phyloP scores from a whole-genome alignment of 2,113 vertebrate species.

The Crotalus viridis region DNA sequence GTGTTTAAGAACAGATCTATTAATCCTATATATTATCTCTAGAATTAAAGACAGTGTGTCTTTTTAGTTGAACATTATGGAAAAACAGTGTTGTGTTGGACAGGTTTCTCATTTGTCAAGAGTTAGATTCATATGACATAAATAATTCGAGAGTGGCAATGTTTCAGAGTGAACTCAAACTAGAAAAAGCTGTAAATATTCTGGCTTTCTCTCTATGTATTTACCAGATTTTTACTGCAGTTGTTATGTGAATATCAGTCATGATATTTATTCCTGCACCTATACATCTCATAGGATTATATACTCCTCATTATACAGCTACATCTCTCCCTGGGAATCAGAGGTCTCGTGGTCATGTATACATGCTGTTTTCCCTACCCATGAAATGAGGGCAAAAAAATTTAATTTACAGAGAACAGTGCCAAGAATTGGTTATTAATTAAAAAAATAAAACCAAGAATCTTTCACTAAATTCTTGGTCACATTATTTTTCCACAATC shows the following conservation, averaged over 20 bases:
- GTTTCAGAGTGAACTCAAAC: background rate
- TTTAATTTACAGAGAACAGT: background rate
- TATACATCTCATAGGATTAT: background rate
- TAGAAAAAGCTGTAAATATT: background rate
- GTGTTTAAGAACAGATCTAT: background rate
- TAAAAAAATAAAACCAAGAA: background rate
- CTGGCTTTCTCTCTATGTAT: background rate
- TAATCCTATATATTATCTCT: background rate
- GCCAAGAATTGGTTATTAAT: background rate
- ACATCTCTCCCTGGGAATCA: background rate
- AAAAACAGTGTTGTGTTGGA: background rate
- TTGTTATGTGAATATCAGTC: background rate
- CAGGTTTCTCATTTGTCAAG: background rate
- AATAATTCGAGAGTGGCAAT: background rate
- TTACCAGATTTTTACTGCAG: background rate
- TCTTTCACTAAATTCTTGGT: background rate
- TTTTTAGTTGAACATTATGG: background rate
- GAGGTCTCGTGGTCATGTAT: background rate
- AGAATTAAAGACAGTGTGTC: background rate
- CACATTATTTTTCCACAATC: background rate
- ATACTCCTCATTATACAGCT: background rate
- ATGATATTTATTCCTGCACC: background rate
- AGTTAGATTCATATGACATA: background rate
- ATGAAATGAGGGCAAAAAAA: background rate
- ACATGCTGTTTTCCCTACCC: background rate